These are phyloP conservation scores for Agelastica alni DNA, from an alignment of 2,888 invertebrate genomes.

Conservation along the genomic window DNA sequence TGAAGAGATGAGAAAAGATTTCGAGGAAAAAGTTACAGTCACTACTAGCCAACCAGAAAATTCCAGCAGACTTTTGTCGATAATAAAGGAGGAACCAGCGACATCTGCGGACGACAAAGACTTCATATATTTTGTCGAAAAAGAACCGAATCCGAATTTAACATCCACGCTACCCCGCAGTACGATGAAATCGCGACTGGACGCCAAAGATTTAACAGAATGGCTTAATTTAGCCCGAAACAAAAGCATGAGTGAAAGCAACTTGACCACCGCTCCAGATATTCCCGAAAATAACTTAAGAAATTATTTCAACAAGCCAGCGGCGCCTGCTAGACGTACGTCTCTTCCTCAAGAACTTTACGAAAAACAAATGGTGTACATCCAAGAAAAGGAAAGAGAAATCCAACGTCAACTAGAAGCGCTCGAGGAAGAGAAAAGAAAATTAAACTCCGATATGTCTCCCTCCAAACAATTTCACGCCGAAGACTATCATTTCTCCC, in stretches of 20 bases:
- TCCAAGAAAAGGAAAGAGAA: conserved; percentile 69
- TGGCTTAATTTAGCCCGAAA: conserved; percentile 59
- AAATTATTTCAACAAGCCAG: conserved; percentile 29
- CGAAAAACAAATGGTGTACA: conserved; percentile 68
- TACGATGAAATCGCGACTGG: conserved; percentile 43
- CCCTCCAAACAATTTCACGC: conserved; percentile 57
- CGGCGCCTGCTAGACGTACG: conserved; percentile 53
- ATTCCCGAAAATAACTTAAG: conserved; percentile 40
- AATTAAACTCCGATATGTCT: conserved; percentile 49
- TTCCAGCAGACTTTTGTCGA: conserved; percentile 65
- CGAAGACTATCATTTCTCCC: conserved; percentile 56
- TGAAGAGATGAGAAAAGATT: conserved; percentile 32
- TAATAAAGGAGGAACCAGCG: conserved; percentile 60
- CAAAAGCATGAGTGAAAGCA: conserved; percentile 46
- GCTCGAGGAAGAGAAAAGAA: conserved; percentile 63
- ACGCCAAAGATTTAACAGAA: conserved; percentile 56
- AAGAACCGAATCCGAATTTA: conserved; percentile 19
- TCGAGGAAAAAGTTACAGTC: conserved; percentile 25
- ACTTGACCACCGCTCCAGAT: conserved; percentile 35
- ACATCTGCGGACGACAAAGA: conserved; percentile 21
- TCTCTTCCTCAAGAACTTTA: conserved; percentile 70
- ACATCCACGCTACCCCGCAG: conserved; percentile 29
- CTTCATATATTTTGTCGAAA: conserved; percentile 33
- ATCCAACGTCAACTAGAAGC: conserved; percentile 68
- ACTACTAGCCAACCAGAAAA: conserved; percentile 25